Evolutionary conservation across 2,888 invertebrate species (phyloP).

Genomic region (Hirtodrosophila histrioides): DNA sequence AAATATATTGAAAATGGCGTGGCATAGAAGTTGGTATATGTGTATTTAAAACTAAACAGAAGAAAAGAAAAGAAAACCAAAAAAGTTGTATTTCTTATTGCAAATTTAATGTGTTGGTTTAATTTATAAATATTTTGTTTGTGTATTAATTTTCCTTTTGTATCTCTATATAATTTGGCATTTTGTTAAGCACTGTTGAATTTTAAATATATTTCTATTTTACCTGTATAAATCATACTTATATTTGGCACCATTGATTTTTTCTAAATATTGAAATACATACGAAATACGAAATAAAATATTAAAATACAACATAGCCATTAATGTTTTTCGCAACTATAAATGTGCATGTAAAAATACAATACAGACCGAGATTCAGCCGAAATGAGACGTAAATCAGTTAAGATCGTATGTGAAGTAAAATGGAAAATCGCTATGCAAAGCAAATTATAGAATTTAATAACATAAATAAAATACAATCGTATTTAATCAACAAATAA

Average conservation of each 20-base stretch:
- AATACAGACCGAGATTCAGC: slow-evolving; percentile 35
- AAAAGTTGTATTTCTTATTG: slow-evolving; percentile 3
- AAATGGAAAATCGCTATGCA: slow-evolving; percentile 54
- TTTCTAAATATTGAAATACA: slow-evolving; percentile 52
- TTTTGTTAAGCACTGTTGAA: slow-evolving; percentile 39
- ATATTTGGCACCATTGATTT: slow-evolving; percentile 36
- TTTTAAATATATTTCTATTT: slow-evolving; percentile 30
- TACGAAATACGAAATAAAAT: slow-evolving; percentile 53
- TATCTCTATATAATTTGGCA: slow-evolving; percentile 12
- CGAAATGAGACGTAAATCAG: slow-evolving; percentile 25
- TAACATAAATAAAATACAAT: slow-evolving; percentile 59
- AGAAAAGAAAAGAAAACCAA: slow-evolving; percentile 25
- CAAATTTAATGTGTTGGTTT: slow-evolving; percentile 1
- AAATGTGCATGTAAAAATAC: slow-evolving; percentile 75
- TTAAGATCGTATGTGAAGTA: slow-evolving; percentile 42
- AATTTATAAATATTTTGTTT: slow-evolving; percentile 12
- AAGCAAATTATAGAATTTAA: slow-evolving; percentile 80
- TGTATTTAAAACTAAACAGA: slow-evolving; percentile 64
- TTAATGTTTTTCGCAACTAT: slow-evolving; percentile 76
- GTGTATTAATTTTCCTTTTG: slow-evolving; percentile 9
- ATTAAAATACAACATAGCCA: slow-evolving; percentile 68
- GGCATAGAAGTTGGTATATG: slow-evolving; percentile 72
- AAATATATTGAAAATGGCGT: slow-evolving; percentile 45
- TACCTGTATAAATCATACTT: slow-evolving; percentile 20
- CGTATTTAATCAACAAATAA: slow-evolving; percentile 69